These are phyloP conservation scores for Nymphalis c-album DNA, from an alignment of 2,888 invertebrate genomes.

Conservation along the genomic window DNA sequence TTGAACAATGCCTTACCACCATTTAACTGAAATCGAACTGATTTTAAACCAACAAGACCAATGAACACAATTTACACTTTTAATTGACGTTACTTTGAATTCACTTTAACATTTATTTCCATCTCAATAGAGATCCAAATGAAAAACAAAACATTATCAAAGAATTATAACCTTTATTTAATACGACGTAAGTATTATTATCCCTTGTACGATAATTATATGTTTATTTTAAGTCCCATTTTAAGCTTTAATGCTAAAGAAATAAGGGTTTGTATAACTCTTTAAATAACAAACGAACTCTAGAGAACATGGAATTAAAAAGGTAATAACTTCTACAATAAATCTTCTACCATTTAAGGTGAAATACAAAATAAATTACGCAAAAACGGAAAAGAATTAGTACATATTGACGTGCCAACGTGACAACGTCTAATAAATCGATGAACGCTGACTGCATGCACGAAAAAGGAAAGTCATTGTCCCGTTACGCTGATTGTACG, in stretches of 20 bases:
- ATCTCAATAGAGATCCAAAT: neutral
- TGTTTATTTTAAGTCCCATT: neutral
- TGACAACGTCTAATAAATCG: too few species aligned
- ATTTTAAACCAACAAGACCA: neutral
- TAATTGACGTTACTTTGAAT: neutral
- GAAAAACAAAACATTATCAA: neutral
- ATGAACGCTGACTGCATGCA: too few species aligned
- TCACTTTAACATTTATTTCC: neutral
- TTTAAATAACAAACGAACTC: neutral
- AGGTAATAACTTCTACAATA: constrained; percentile 19
- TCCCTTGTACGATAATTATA: neutral
- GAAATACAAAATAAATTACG: constrained; percentile 5
- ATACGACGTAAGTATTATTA: neutral
- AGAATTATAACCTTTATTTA: neutral
- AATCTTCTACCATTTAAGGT: constrained; percentile 9
- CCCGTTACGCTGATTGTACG: too few species aligned
- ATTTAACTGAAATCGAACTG: too few species aligned
- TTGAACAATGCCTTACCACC: too few species aligned
- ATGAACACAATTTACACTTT: neutral
- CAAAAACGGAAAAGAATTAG: neutral
- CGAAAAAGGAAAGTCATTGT: too few species aligned
- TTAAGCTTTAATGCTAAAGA: neutral
- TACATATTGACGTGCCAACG: too few species aligned
- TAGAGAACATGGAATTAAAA: constrained; percentile 6
- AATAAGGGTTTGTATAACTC: neutral